A percentile compares a stretch with the other conserved stretches of the same genome.
phyloP scores from a whole-genome alignment of 2,888 invertebrate species.

The Macrophya annulata region DNA sequence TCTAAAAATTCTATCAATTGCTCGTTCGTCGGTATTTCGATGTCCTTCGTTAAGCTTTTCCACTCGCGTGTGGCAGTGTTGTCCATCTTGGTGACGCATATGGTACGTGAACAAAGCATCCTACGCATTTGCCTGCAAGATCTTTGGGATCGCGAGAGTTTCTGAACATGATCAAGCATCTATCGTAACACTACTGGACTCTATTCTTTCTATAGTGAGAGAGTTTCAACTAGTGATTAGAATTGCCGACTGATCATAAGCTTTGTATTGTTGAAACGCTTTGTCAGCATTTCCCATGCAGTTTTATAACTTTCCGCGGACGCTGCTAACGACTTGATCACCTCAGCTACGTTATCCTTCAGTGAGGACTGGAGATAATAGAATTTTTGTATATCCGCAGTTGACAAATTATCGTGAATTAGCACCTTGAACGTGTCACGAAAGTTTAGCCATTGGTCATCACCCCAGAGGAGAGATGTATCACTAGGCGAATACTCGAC shows the following conservation, averaged over 20 bases:
- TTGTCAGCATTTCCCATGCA: slow-evolving; percentile 53
- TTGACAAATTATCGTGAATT: slow-evolving; percentile 24
- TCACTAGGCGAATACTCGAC: too few species aligned
- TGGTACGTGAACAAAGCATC: slow-evolving; percentile 52
- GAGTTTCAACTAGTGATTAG: slow-evolving; percentile 52
- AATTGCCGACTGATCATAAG: slow-evolving; percentile 49
- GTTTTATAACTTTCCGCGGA: slow-evolving; percentile 56
- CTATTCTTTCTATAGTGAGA: slow-evolving; percentile 47
- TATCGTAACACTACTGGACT: slow-evolving; percentile 30
- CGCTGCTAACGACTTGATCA: slow-evolving; percentile 49
- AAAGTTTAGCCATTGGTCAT: too few species aligned
- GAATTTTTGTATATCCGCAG: slow-evolving; percentile 57
- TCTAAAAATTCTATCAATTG: slow-evolving; percentile 55
- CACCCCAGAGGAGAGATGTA: too few species aligned
- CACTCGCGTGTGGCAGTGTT: slow-evolving; percentile 57
- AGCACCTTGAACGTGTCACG: slow-evolving; percentile 57
- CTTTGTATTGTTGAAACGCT: slow-evolving; percentile 57
- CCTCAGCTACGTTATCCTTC: slow-evolving; percentile 48
- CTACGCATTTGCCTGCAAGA: slow-evolving; percentile 54
- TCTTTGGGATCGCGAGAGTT: slow-evolving; percentile 52
- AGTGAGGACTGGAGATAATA: slow-evolving; percentile 57
- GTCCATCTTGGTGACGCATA: slow-evolving; percentile 55
- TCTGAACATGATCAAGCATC: slow-evolving; percentile 49
- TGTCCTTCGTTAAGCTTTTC: slow-evolving; percentile 52
- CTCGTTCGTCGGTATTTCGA: not conserved